Evolutionary conservation across 2,113 vertebrate genomes (phyloP).

Genomic region (Smithornis capensis): DNA sequence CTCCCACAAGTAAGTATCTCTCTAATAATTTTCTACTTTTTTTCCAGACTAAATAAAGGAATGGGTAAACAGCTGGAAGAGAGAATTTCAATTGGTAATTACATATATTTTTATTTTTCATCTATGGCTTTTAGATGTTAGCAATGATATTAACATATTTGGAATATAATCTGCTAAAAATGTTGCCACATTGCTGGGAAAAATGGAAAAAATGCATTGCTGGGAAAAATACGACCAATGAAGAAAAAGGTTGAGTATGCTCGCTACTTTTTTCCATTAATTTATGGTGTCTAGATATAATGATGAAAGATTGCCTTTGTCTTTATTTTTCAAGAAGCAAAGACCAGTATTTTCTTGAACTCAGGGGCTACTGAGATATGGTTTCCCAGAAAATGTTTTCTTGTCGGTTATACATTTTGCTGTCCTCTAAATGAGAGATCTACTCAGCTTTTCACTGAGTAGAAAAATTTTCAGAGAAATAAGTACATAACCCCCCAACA

Average conservation of each 20-base stretch:
- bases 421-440: neutral
- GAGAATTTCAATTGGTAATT: neutral
- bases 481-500: neutral
- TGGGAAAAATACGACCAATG: neutral
- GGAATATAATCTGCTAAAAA: neutral
- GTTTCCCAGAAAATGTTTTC: neutral
- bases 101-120: neutral
- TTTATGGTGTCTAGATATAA: neutral
- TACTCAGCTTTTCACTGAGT: neutral
- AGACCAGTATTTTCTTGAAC: neutral
- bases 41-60: neutral
- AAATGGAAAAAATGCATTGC: neutral
- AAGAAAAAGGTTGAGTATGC: neutral
- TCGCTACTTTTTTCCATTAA: neutral
- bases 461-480: neutral
- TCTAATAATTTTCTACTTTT: neutral
- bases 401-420: neutral
- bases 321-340: neutral
- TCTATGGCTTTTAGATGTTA: neutral
- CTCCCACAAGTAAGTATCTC: neutral
- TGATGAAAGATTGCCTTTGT: neutral
- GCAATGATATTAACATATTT: neutral
- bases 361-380: neutral
- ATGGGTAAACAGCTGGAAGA: neutral
- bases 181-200: neutral